phyloP scores from a whole-genome alignment of 37 sponge, comb jelly and placozoan genomes.

The Theonella swinhoei region DNA sequence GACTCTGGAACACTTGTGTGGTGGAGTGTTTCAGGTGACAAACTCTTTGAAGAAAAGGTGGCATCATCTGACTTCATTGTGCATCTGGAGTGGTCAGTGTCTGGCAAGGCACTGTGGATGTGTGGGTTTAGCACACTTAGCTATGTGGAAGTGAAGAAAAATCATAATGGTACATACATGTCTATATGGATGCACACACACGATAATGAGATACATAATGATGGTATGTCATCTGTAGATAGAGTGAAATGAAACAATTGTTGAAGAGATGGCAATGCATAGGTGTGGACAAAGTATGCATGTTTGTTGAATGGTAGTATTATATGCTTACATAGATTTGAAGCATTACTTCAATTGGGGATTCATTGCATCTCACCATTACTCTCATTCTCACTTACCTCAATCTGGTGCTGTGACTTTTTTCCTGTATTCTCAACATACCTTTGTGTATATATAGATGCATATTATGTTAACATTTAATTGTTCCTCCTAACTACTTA shows the following conservation, averaged over 20 bases:
- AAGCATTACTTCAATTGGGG: not conserved
- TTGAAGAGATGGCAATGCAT: not conserved
- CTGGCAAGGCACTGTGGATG: slow-evolving; percentile 51
- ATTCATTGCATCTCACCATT: not conserved
- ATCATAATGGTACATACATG: not conserved
- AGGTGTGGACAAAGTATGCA: not conserved
- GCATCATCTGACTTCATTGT: slow-evolving; percentile 44
- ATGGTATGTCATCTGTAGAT: too few relatives aligned
- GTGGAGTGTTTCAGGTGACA: slow-evolving; percentile 36
- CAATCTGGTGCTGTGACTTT: not conserved
- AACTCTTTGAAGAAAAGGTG: slow-evolving; percentile 20
- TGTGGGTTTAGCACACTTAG: slow-evolving; percentile 60
- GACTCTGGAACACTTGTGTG: slow-evolving; percentile 61
- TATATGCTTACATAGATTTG: not conserved
- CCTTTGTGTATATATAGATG: too few relatives aligned
- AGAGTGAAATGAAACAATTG: too few relatives aligned
- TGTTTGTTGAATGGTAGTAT: too few relatives aligned
- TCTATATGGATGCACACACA: too few relatives aligned
- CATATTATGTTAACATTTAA: too few relatives aligned
- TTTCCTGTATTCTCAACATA: not conserved
- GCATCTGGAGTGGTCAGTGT: slow-evolving; percentile 37
- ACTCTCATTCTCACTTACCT: too few relatives aligned
- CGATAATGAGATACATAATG: too few relatives aligned
- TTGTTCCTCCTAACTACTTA: too few relatives aligned
- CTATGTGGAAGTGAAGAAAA: not conserved